Evolutionary conservation across 2,113 vertebrate genomes (phyloP), one percentile per base, ranked within the genome.

Genomic region (Odontophorus gujanensis): DNA sequence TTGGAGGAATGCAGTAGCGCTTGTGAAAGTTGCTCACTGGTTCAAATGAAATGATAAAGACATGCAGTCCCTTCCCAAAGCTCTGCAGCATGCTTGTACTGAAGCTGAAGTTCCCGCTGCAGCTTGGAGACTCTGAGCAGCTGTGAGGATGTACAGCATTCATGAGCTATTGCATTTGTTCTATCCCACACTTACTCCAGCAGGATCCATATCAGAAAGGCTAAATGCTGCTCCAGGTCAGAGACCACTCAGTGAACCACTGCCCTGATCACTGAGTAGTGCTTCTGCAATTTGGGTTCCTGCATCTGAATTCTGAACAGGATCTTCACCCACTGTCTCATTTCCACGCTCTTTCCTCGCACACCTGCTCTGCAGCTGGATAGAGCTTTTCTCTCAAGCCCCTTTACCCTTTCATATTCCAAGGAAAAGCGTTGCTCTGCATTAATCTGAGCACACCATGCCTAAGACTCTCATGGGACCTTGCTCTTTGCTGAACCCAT

Each of bases 201-300:
- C 74, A 67, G 69, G 32, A 34, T 22, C 69, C 55, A 13, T 20
- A 11, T 34, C 4, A 12, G 75, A 73, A 87, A 67, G 26, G 40
- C 15, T 24, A 13, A 69, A 6, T 12, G 32, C 15, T 6, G 43
- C 13, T 81, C 47, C 28, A 73, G 48, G 72, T 24, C 34, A 42
- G 84, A 25, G 3, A n/a, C 6, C 38, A 2, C 38, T 13, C 38
- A 10, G n/a, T 17, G 57, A 63, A 24, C 17, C 4, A 0, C n/a
- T 61, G 71, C 50, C 61, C 45, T 0, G 0, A 0, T 22, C 28
- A 3, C 1, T 47, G 5, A 7, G 11, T 26, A 6, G 22, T 36
- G 7, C 57, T 40, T 11, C 30, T 43, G 6, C 8, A 50, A 0
- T 65, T 78, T 17, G 34, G 40, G 40, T 82, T 7, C 0, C 48